Conservation (phyloP, 2,113 vertebrate genomes). For the Puntigrus tetrazona region DNA sequence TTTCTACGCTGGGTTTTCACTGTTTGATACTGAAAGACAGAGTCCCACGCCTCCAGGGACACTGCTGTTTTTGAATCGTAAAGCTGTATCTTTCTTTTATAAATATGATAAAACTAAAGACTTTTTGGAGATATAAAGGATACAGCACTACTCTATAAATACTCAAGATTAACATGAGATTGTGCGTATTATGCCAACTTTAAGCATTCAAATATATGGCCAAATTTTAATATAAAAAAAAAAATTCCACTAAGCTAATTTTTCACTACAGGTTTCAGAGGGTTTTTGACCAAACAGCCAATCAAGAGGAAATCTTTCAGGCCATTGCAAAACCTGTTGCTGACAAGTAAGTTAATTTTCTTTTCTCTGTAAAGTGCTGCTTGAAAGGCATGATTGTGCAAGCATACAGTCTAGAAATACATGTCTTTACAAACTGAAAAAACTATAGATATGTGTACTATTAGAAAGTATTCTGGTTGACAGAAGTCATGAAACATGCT, state of each 20-base stretch:
- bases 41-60: too few species aligned
- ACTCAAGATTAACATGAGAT: too few species aligned
- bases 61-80: too few species aligned
- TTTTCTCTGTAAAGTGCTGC: neutral
- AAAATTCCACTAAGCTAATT: neutral
- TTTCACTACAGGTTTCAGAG: conserved; percentile 83
- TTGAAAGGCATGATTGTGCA: neutral
- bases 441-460: neutral
- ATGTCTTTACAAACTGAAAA: neutral
- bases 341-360: conserved; percentile 82
- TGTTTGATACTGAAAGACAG: too few species aligned
- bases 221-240: too few species aligned
- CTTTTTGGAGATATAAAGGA: too few species aligned
- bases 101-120: too few species aligned
- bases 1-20: too few species aligned
- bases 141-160: too few species aligned
- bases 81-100: too few species aligned
- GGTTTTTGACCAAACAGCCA: conserved; percentile 88
- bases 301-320: conserved; percentile 92
- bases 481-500: neutral
- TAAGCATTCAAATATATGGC: neutral
- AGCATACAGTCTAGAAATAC: neutral
- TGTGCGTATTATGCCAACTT: neutral
- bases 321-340: conserved; percentile 90
- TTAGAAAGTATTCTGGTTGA: too few species aligned